Evolutionary conservation across 2,113 vertebrate species (phyloP).

Genomic region (Triplophysa rosa): DNA sequence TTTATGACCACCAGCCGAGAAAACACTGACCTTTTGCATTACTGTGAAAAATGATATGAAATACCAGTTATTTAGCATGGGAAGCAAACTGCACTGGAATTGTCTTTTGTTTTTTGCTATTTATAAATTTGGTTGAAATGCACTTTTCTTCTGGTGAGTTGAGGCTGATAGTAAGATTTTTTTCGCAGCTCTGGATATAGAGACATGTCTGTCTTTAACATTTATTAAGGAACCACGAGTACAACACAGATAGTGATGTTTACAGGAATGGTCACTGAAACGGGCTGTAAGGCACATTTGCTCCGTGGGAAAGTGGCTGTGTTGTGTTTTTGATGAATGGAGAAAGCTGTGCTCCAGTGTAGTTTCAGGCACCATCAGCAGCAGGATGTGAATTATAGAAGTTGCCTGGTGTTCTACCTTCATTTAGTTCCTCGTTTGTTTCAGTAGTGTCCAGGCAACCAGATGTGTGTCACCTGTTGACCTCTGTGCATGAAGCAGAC

Average conservation of each 20-base stretch:
- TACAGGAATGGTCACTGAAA: not conserved
- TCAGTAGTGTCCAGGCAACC: not conserved
- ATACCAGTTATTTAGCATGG: too few species aligned
- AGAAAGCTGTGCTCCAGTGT: not conserved
- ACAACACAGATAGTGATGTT: not conserved
- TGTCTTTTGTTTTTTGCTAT: too few species aligned
- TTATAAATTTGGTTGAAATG: too few species aligned
- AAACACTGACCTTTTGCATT: too few species aligned
- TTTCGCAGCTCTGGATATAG: not conserved
- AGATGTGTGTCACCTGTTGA: not conserved
- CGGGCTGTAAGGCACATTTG: not conserved
- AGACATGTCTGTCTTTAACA: not conserved
- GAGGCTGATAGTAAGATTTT: not conserved
- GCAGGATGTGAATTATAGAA: constrained; percentile 22
- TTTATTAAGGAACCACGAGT: not conserved
- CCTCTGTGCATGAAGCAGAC: not conserved
- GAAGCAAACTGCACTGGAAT: too few species aligned
- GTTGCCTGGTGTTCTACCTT: constrained; percentile 8
- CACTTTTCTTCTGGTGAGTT: too few species aligned
- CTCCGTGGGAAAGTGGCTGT: not conserved
- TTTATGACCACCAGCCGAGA: too few species aligned
- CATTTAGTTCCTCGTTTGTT: not conserved
- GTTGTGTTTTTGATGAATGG: constrained; percentile 9
- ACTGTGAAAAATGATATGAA: too few species aligned
- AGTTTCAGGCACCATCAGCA: constrained; percentile 19